Evolutionary conservation across 2,797 vertebrate genomes (phyloP), one percentile per base, ranked within the genome.

Genomic region (Siniperca undulata): DNA sequence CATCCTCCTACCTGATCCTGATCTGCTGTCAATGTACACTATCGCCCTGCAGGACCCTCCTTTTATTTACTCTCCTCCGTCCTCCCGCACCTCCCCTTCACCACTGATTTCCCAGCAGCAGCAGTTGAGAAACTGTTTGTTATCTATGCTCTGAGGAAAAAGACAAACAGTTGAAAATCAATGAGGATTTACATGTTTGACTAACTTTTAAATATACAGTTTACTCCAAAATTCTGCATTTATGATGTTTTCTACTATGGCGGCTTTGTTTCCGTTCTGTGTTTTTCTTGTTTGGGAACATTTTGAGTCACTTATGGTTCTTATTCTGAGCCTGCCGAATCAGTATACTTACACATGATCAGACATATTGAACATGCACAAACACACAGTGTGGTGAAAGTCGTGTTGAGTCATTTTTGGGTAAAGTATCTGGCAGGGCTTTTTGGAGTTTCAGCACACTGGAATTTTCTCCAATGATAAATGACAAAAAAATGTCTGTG

Each of bases 1-100:
- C 94, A 94, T 94, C 80, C 19, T 92, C 71, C 44, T 20, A 5
- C 44, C 64, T 13, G 75, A 66, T 34, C 60, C 70, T 48, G 80
- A 52, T 58, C 77, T 68, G 74, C 85, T 81, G 70, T 59, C 74
- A 79, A 14, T 73, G 74, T 65, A 68, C 42, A 4, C n/a, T 1
- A 13, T 19, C 7, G 9, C 44, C 27, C 2, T 19, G 55, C 58
- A 1, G 66, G 5, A 38, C 52, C 12, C 67, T 53, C 14, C 65
- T 91, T 91, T 91, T 91, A 92, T 88, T 22, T 74, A 19, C 69
- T 20, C 46, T 2, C 42, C 46, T 16, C 69, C n/a, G 42, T 2
- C 42, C 46, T 20, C 11, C 11, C 14, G 38, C 38, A 11, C 12
- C 16, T 40, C 36, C 8, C 16, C 7, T 7, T 17, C 17, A 10